A percentile compares a stretch with the other conserved stretches of the same genome.
Conservation (phyloP, 1,140 invertebrate genomes). For the Chironomus striatipennis region DNA sequence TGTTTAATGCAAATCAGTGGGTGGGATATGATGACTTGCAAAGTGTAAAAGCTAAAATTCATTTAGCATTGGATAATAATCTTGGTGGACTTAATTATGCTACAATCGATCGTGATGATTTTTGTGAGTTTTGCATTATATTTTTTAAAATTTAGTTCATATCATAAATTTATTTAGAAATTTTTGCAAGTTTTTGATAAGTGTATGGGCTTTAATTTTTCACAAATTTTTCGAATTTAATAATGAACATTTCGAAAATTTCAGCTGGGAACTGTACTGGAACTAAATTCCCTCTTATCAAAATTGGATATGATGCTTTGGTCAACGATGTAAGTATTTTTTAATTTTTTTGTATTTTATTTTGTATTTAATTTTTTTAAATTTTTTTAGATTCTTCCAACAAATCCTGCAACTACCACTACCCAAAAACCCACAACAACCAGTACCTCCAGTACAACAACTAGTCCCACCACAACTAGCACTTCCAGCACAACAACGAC, state of each 20-base stretch:
- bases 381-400: constrained; percentile 25
- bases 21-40: constrained; percentile 76
- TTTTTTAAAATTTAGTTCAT: too few relatives aligned
- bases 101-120: constrained; percentile 83
- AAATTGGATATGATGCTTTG: neutral
- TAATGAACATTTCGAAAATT: too few relatives aligned
- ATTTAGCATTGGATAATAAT: constrained; percentile 62
- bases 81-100: constrained; percentile 84
- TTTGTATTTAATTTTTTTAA: too few relatives aligned
- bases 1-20: constrained; percentile 76
- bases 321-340: neutral
- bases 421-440: constrained; percentile 29
- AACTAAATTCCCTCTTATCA: neutral
- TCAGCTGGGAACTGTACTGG: neutral
- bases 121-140: constrained; percentile 37
- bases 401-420: constrained; percentile 26
- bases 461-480: constrained; percentile 29
- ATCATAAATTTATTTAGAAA: too few relatives aligned
- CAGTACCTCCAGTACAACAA: constrained; percentile 28
- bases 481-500: constrained; percentile 28
- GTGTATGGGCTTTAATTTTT: too few relatives aligned
- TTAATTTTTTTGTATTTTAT: constrained; percentile 24
- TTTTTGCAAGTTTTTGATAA: too few relatives aligned
- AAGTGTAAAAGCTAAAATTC: constrained; percentile 67
- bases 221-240: too few relatives aligned